A percentile compares a stretch with the other conserved stretches of the same genome.
phyloP scores from a whole-genome alignment of 2,113 vertebrate species.

The Eleginops maclovinus region DNA sequence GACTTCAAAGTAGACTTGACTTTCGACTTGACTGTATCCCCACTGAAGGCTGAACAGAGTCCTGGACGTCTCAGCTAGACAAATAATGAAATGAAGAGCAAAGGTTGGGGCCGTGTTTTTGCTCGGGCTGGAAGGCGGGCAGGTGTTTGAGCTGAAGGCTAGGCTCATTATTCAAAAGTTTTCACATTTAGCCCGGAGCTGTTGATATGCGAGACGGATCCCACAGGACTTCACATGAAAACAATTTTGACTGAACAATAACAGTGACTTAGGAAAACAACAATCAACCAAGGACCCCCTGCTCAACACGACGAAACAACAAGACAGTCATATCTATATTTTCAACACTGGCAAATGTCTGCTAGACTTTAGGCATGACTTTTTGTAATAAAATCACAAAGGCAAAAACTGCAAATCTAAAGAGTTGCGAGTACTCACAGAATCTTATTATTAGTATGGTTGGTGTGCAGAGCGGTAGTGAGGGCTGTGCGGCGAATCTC shows the following conservation, averaged over 20 bases:
- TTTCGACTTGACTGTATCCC: constrained; percentile 55
- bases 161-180: constrained; percentile 41
- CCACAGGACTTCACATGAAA: constrained; percentile 44
- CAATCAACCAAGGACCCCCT: constrained; percentile 75
- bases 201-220: constrained; percentile 48
- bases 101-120: not conserved
- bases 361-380: constrained; percentile 80
- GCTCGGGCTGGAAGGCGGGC: constrained; percentile 28
- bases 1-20: constrained; percentile 52
- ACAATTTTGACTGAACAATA: constrained; percentile 56
- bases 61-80: constrained; percentile 41
- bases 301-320: constrained; percentile 53
- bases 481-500: constrained; percentile 61
- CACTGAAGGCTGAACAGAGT: constrained; percentile 47
- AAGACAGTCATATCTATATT: constrained; percentile 78
- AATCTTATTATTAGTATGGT: constrained; percentile 69
- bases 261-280: constrained; percentile 64
- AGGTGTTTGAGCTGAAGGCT: constrained; percentile 24
- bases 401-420: constrained; percentile 76
- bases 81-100: constrained; percentile 66
- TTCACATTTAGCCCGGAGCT: constrained; percentile 46
- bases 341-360: constrained; percentile 79
- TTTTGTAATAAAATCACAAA: constrained; percentile 80
- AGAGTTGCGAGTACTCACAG: constrained; percentile 69
- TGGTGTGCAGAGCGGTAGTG: constrained; percentile 69